Evolutionary conservation across 2,797 vertebrate species (phyloP).

Genomic region (Graptemys geographica): DNA sequence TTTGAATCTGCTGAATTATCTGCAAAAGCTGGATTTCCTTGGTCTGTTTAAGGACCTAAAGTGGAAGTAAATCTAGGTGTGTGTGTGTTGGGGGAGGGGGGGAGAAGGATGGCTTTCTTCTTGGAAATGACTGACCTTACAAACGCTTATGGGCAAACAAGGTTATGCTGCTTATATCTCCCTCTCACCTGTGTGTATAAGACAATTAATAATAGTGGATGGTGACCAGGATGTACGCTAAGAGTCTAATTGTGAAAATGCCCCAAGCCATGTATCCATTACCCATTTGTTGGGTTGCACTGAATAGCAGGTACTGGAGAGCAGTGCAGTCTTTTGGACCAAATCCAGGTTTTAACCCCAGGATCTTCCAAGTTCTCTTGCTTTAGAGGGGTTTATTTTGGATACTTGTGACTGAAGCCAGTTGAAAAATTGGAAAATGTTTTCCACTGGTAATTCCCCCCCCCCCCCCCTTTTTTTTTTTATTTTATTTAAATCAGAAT

Average conservation of each 20-base stretch:
- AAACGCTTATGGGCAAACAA: neutral
- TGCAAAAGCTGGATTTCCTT: conserved; percentile 22
- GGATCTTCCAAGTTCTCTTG: neutral
- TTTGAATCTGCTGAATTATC: conserved; percentile 20
- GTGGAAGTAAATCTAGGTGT: neutral
- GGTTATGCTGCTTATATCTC: neutral
- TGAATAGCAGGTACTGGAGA: neutral
- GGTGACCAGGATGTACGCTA: neutral
- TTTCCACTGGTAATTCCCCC: neutral
- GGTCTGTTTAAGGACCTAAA: neutral
- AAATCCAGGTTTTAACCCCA: neutral
- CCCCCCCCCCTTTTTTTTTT: neutral
- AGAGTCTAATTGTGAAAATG: neutral
- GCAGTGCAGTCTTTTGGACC: neutral
- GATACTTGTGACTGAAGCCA: neutral
- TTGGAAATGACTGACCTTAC: neutral
- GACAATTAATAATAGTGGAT: neutral
- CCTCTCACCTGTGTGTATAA: neutral
- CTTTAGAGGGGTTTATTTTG: neutral
- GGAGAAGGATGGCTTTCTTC: neutral
- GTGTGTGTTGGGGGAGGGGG: neutral
- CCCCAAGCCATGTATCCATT: too few relatives aligned
- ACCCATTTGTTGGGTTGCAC: neutral
- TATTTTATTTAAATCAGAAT: neutral
- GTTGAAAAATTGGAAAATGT: neutral